Evolutionary conservation across 1,140 invertebrate genomes (phyloP).

Genomic region (Neuroterus valhalla): DNA sequence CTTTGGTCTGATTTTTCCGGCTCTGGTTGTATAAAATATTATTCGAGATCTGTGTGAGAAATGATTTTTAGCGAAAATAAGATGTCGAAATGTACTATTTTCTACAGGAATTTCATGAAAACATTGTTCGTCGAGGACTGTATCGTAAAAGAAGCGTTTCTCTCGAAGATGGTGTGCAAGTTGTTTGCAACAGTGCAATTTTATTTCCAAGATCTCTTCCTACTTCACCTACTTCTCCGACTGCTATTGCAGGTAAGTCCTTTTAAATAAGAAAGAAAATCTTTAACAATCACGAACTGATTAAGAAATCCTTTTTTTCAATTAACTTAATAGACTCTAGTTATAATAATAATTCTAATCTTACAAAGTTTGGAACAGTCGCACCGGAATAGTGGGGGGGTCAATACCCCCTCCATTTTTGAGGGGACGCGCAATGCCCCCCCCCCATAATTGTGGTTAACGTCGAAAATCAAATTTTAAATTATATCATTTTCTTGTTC

Average conservation of each 20-base stretch:
- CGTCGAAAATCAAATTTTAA: too few species aligned
- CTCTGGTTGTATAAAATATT: too few species aligned
- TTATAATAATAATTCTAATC: too few species aligned
- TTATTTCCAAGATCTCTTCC: conserved; percentile 71
- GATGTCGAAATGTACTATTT: not conserved
- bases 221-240: conserved; percentile 70
- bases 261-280: not conserved
- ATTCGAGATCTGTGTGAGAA: too few species aligned
- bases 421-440: too few species aligned
- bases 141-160: conserved; percentile 83
- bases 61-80: too few species aligned
- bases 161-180: conserved; percentile 77
- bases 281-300: not conserved
- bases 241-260: conserved; percentile 56
- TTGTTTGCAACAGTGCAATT: conserved; percentile 62
- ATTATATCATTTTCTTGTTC: too few species aligned
- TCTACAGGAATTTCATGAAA: conserved; percentile 85
- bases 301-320: not conserved
- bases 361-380: too few species aligned
- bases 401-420: too few species aligned
- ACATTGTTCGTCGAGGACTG: conserved; percentile 83
- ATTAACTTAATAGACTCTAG: not conserved
- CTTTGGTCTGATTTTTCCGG: too few species aligned
- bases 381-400: too few species aligned
- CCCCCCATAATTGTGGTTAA: too few species aligned